Conservation (phyloP, 2,888 invertebrate genomes). For the Eugnorisma glareosa region DNA sequence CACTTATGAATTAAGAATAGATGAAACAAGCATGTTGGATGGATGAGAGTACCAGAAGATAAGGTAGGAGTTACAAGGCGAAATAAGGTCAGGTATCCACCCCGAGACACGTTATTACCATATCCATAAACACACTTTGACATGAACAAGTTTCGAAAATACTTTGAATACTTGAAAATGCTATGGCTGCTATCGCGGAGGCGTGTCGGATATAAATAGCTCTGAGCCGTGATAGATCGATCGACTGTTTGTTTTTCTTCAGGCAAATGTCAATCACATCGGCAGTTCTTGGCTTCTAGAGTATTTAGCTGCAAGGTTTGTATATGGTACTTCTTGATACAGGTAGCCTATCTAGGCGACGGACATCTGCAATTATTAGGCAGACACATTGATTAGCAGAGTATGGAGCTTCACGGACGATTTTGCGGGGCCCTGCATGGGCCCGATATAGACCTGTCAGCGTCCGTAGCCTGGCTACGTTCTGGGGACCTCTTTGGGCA, state of each 20-base stretch:
- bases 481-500: too few species aligned
- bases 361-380: too few species aligned
- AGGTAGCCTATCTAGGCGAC: neutral
- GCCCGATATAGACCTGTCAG: too few species aligned
- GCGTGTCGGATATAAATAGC: conserved; percentile 39
- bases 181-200: neutral
- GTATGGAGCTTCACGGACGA: too few species aligned
- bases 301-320: neutral
- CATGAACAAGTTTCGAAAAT: neutral
- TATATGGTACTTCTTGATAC: neutral
- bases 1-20: too few species aligned
- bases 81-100: neutral
- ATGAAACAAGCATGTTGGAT: too few species aligned
- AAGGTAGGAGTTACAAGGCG: too few species aligned
- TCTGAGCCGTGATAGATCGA: conserved; percentile 24
- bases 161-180: neutral
- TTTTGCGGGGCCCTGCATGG: too few species aligned
- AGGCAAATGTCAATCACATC: conserved; percentile 10
- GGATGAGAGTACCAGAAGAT: too few species aligned
- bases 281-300: neutral
- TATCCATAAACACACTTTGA: conserved; percentile 1
- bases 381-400: too few species aligned
- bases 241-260: conserved; percentile 17
- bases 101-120: neutral
- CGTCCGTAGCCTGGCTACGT: too few species aligned